phyloP scores from a whole-genome alignment of 2,797 vertebrate species.

The Lepidocolaptes lacrymiger region DNA sequence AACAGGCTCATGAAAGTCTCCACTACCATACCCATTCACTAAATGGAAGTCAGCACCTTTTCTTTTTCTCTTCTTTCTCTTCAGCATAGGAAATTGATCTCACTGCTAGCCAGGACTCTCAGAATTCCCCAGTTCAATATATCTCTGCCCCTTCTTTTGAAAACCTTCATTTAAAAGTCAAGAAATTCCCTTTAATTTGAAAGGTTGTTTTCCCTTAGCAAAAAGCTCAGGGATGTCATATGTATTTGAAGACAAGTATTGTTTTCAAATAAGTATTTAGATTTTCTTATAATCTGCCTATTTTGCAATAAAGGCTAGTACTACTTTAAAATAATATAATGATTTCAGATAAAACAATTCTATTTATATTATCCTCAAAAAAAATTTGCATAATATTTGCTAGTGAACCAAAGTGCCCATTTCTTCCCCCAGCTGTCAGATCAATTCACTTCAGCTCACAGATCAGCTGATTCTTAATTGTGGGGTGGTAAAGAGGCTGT shows the following conservation, averaged over 20 bases:
- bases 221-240: background rate
- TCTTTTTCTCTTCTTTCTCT: background rate
- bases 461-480: background rate
- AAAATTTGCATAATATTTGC: background rate
- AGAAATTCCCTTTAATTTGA: background rate
- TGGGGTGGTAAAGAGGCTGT: background rate
- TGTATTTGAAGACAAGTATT: background rate
- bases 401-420: background rate
- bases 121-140: background rate
- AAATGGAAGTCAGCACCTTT: background rate
- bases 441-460: background rate
- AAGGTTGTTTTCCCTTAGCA: background rate
- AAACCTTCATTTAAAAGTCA: background rate
- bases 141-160: background rate
- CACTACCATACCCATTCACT: background rate
- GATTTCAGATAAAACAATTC: background rate
- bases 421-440: background rate
- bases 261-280: background rate
- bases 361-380: background rate
- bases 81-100: background rate
- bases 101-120: background rate
- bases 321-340: background rate
- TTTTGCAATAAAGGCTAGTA: background rate
- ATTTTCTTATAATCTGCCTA: background rate
- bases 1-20: background rate